phyloP scores from a whole-genome alignment of 2,797 vertebrate species.

The Cetoscarus ocellatus region DNA sequence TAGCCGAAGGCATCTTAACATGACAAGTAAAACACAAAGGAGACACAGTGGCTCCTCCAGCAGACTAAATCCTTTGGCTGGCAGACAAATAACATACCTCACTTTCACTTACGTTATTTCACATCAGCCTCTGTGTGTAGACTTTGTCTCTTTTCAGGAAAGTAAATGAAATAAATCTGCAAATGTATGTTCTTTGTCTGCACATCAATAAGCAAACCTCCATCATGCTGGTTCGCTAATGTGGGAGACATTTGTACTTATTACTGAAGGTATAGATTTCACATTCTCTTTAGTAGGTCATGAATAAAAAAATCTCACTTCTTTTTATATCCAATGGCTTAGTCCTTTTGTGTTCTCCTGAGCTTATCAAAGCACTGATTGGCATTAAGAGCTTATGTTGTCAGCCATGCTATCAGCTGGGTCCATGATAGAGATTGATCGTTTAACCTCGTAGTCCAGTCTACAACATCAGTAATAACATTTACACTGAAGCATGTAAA shows the following conservation, averaged over 20 bases:
- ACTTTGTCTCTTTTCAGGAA: background rate
- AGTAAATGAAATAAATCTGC: constrained; percentile 1
- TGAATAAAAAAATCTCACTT: background rate
- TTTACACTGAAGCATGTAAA: too few species aligned
- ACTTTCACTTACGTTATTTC: constrained; percentile 4
- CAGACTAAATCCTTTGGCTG: constrained; percentile 15
- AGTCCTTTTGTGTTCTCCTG: background rate
- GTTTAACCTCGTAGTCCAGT: too few species aligned
- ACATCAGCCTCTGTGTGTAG: background rate
- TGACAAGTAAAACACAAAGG: constrained; percentile 39
- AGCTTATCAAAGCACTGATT: constrained; percentile 1
- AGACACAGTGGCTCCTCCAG: constrained; percentile 7
- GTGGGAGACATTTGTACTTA: constrained; percentile 14
- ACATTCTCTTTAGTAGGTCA: constrained; percentile 13
- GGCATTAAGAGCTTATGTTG: background rate
- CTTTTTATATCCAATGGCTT: background rate
- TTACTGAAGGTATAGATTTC: constrained; percentile 12
- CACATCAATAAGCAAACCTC: background rate
- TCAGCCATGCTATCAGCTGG: background rate
- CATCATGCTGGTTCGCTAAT: background rate
- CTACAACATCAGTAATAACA: background rate
- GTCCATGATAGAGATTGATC: background rate
- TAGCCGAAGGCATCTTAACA: constrained; percentile 51
- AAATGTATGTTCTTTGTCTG: constrained; percentile 10
- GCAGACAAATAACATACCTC: background rate